Evolutionary conservation across 2,113 vertebrate genomes (phyloP), one percentile per base, ranked within the genome.

Genomic region (Lathamus discolor): DNA sequence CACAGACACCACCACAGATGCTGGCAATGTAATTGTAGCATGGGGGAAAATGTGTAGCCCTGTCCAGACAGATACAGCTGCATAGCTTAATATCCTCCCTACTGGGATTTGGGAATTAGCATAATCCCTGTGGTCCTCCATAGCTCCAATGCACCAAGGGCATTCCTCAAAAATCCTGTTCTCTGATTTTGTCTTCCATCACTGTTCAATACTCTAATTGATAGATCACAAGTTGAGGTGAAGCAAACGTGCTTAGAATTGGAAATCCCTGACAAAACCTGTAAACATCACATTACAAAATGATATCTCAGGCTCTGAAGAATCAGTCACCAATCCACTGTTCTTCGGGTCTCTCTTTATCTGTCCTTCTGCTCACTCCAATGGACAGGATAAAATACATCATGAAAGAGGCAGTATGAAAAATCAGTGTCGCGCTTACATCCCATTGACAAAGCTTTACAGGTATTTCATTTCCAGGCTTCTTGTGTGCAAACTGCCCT

Each of bases 161-260:
- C 92, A 77, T 88, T 74, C 83, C 70, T 88, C 1, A 11, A 85
- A 85, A 80, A 87, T 72, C 64, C 79, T 46, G 6, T 25, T 74
- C 72, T 94, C 85, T 86, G 90, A 90, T 95, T 92, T 83, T 90
- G 79, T 52, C 69, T 95, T 80, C 73, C 76, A 61, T 61, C 83
- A 67, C 85, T 2, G 35, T 63, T 95, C 96, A 93, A 94, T 93
- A 86, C 61, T 77, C 59, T 93, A 95, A 96, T 69, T 92, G 87
- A 92, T 54, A 80, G 78, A 91, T 78, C 3, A 5, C 85, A 88
- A 95, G 85, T 88, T 55, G 88, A 94, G 73, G 84, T 87, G 78
- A 95, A 88, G 85, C 25, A 92, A 68, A 86, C 6, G 17, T 90
- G 90, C 68, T 67, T 20, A n/a, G 94, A 95, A 94, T 90, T 72